Evolutionary conservation across 1,140 invertebrate genomes (phyloP), one percentile per base, ranked within the genome.

Genomic region (Triops longicaudatus): DNA sequence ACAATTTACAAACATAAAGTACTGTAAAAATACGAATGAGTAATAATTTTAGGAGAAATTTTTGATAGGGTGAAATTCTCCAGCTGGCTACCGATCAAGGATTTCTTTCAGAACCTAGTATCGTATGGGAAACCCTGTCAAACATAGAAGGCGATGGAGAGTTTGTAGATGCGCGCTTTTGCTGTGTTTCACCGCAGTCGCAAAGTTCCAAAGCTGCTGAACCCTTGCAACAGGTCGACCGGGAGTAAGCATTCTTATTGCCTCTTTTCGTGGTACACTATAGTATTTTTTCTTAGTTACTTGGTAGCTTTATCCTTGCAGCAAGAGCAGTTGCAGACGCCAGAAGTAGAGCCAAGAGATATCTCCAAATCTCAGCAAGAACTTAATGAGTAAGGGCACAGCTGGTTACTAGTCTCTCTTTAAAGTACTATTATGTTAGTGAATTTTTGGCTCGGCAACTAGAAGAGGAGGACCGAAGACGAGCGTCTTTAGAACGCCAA

Each of bases 61-160:
- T 76, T 77, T 80, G 83, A 26, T 82, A 88, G 87, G 83, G 85
- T 81, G 84, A 88, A 78, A 79, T 89, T n/a, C 88, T 86, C 79
- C 83, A 87, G 80, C 81, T 89, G 26, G 87, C 89, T 6, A 89
- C 88, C 26, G 89, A 90, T 81, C 88, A 89, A 80, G 89, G 88
- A 10, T 89, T 88, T 82, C 82, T 89, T 9, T 85, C 83, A 73
- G 88, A 89, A 79, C 81, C 80, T 31, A 84, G 84, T 78, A 85
- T 88, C 2, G 87, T 89, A 11, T 89, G 89, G 89, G 88, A 90
- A 83, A 88, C 88, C 14, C 81, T 90, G 31, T 84, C 83, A 31
- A 88, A 87, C 79, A 87, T 90, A 43, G 88, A 89, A 79, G 88
- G 88, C 26, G 87, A 87, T 80, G 85, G 85, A 27, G 80, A 86